These are phyloP conservation scores for Drymodes brunneopygia DNA, from an alignment of 2,113 vertebrate genomes.

Conservation along the genomic window DNA sequence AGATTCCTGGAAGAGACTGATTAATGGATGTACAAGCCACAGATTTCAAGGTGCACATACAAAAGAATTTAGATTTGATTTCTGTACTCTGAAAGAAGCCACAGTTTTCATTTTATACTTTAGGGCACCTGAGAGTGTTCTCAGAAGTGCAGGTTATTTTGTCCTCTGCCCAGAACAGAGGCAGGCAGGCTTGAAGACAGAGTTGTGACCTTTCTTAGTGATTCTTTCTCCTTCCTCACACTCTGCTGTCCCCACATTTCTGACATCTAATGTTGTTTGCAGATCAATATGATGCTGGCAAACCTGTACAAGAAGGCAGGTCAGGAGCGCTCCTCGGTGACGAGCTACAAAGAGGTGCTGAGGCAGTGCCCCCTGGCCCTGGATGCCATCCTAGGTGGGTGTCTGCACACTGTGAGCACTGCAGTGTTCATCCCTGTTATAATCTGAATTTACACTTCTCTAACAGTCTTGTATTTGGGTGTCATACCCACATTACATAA, in stretches of 20 bases:
- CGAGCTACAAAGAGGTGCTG: slow-evolving; percentile 98
- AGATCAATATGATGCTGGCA: slow-evolving; percentile 99
- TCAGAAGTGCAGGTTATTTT: neutral
- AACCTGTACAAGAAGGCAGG: slow-evolving; percentile 97
- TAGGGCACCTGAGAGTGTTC: neutral
- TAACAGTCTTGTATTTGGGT: neutral
- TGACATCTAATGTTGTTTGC: slow-evolving; percentile 21
- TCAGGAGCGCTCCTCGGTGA: slow-evolving; percentile 95
- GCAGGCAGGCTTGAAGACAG: neutral
- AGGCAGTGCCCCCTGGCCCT: slow-evolving; percentile 94
- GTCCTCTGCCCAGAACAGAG: neutral
- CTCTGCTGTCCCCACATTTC: neutral
- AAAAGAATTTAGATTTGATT: neutral
- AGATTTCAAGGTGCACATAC: neutral
- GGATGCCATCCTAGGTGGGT: slow-evolving; percentile 91
- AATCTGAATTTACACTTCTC: neutral
- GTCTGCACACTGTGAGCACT: neutral
- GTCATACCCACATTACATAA: rapidly evolving
- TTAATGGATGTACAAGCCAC: neutral
- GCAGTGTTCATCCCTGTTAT: neutral
- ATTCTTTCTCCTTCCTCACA: neutral
- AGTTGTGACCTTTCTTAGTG: neutral
- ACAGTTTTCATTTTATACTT: neutral
- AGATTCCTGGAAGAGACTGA: neutral
- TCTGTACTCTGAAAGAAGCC: neutral